Base-by-base conservation (phyloP, 2,888 invertebrate species). In the Euplexia lucipara region DNA sequence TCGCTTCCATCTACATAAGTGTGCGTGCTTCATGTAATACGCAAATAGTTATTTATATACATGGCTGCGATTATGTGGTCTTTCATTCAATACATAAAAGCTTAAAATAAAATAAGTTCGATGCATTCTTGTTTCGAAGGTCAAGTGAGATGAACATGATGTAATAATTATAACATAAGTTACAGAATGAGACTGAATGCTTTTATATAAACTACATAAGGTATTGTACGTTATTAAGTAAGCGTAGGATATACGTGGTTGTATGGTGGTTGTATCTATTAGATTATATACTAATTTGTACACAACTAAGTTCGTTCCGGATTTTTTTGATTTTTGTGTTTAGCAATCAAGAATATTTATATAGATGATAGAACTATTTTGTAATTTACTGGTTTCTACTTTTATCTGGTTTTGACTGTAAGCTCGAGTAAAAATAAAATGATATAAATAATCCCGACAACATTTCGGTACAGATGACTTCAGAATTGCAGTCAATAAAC, bases 1-100 rank as follows among this genome's bases (percentile, higher is more conserved):
- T 74, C 12, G 70, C 59, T 58, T 59, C 63, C 72, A 78, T 83
- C 60, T 81, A 75, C 65, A 63, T 72, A 68, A 54, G 64, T 75
- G 78, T 62, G 57, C 66, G 79, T 70, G 78, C 70, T 75, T 78
- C 69, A 76, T 83, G 75, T 77, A 78, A 70, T 81, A 65, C 62
- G 52, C 62, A 58, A 66, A 78, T 75, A 72, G 65, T 73, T 72
- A 75, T 71, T 68, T 78, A 70, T 79, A 61, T 72, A 70, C 45
- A 42, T 69, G 65, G 42, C 34, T 57, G 39, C 47, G 32, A 47
- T 61, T 44, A 57, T 73, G 66, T 68, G 65, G 49, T 59, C 56
- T 58, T 77, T 64, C 59, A 75, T 69, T 70, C 48, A 63, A 34
- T 60, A 64, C 37, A 41, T 59, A 41, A n/a, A n/a, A 39, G 54